Conservation (phyloP, 2,113 vertebrate species). For the Bubo blakistoni region DNA sequence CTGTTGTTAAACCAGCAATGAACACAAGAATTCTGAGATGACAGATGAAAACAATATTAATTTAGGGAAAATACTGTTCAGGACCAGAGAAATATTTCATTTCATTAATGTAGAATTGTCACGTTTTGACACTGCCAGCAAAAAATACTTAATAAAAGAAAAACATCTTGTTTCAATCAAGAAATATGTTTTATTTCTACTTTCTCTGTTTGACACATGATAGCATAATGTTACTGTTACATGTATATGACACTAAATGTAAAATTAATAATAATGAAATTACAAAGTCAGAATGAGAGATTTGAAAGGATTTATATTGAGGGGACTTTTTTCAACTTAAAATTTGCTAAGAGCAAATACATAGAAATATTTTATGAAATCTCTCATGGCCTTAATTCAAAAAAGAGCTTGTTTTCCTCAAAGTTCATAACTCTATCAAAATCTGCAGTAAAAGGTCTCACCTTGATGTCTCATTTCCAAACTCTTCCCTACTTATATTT, state of each 20-base stretch:
- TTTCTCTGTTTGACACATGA: constrained; percentile 22
- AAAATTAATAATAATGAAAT: background rate
- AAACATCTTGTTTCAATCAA: constrained; percentile 36
- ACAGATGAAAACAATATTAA: background rate
- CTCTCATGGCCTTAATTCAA: background rate
- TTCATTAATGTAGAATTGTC: constrained; percentile 18
- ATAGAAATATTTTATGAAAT: background rate
- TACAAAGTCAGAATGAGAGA: background rate
- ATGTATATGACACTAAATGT: background rate
- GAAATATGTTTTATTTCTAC: constrained; percentile 4
- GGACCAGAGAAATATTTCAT: constrained; percentile 19
- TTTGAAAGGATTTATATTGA: background rate
- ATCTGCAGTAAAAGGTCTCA: background rate
- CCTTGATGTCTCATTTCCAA: background rate
- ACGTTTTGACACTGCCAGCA: constrained; percentile 12
- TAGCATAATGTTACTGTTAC: background rate
- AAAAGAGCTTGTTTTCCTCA: background rate
- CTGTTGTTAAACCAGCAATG: background rate
- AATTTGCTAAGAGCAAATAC: background rate
- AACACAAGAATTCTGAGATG: background rate
- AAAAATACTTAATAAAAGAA: background rate
- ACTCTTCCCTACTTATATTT: background rate
- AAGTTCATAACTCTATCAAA: background rate
- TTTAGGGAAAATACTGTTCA: background rate
- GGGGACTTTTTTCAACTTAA: background rate